Evolutionary conservation across 1,140 invertebrate species (phyloP), one percentile per base, ranked within the genome.

Genomic region (Drosophila subobscura): DNA sequence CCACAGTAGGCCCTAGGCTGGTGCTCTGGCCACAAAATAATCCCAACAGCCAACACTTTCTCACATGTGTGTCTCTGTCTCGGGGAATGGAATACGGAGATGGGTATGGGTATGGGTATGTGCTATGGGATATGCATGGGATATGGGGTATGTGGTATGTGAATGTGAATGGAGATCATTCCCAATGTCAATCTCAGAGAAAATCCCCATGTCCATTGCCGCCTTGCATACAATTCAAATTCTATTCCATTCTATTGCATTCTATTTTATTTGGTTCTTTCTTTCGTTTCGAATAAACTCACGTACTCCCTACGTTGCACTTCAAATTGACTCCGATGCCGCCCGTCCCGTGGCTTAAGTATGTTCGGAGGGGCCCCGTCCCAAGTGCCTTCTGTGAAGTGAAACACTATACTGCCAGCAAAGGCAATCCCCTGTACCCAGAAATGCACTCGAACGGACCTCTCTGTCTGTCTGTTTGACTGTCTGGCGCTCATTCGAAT

Each of bases 11-110:
- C 46, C 27, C 52, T 44, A 22, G 23, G 25, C 58, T 37, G 37
- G 8, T 10, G 29, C 29, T 33, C 23, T 16, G 23, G 68, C 79
- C 80, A 65, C 80, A 86, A 58, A 86, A 86, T 85, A 85, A 85
- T 85, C 81, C 81, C 81, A 86, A 64, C 54, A 58, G 27, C 51
- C 70, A 61, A n/a, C 52, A 37, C 65, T 86, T 86, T 86, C 77
- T 77, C 81, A 85, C 81, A 85, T 81, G 65, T 81, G 81, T 84
- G 44, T 46, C 14, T 41, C 44, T 54, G 29, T 57, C 46, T 61
- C 27, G n/a, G 61, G 50, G 44, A 27, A 50, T 54, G 33, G 33
- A 12, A 37, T 20, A 37, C 8, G 29, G 59, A 23, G 58, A 41
- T 37, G 42, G 51, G 3, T 25, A 29, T 55, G 42, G 51, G 3